A percentile compares a stretch with the other conserved stretches of the same genome.
These are phyloP conservation scores for Xestia rhomboidea DNA, from an alignment of 2,888 invertebrate species.

Conservation along the genomic window DNA sequence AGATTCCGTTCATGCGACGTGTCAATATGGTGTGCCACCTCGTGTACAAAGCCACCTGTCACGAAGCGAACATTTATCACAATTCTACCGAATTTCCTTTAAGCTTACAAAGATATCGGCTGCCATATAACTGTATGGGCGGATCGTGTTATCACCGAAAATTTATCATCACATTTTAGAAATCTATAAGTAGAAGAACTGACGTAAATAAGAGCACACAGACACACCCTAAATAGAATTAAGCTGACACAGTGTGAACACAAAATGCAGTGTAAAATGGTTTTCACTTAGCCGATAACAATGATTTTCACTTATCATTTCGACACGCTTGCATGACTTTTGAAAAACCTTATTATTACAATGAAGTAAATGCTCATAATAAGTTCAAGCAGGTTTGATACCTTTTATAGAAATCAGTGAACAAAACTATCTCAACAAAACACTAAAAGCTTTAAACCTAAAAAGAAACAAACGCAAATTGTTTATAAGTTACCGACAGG, in stretches of 20 bases:
- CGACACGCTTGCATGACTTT: neutral
- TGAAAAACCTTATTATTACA: neutral
- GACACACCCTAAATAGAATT: conserved; percentile 16
- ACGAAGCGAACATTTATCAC: conserved; percentile 82
- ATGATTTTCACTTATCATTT: conserved; percentile 32
- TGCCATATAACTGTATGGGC: conserved; percentile 50
- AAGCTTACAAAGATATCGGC: conserved; percentile 69
- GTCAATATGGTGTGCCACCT: conserved; percentile 83
- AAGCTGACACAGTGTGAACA: neutral
- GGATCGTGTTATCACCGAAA: conserved; percentile 53
- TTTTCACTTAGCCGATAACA: conserved; percentile 35
- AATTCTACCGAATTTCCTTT: conserved; percentile 76
- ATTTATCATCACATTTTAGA: conserved; percentile 38
- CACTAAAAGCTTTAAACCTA: conserved; percentile 10
- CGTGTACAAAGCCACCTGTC: conserved; percentile 81
- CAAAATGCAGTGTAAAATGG: conserved; percentile 13
- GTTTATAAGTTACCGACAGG: conserved; percentile 19
- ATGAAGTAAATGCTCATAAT: neutral
- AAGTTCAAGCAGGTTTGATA: neutral
- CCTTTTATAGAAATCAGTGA: neutral
- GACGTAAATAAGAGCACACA: neutral
- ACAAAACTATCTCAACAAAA: conserved; percentile 6
- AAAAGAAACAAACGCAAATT: conserved; percentile 30
- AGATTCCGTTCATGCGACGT: conserved; percentile 77
- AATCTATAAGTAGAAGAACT: conserved; percentile 16